phyloP scores from a whole-genome alignment of 2,888 invertebrate species.

The Acrobasis consociella region DNA sequence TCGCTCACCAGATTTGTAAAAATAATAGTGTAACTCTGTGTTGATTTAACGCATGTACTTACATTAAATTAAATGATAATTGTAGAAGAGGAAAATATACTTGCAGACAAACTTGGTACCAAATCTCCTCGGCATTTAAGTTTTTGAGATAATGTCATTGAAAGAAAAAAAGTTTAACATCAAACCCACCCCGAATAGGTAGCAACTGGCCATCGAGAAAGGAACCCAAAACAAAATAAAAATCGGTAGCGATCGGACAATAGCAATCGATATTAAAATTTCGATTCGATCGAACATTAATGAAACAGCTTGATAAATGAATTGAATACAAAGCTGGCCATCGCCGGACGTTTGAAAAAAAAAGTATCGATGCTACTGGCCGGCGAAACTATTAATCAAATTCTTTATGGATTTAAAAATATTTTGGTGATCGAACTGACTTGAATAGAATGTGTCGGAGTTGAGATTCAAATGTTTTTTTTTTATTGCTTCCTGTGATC shows the following conservation, averaged over 20 bases:
- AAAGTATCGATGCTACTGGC: constrained; percentile 61
- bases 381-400: constrained; percentile 70
- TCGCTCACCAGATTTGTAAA: no score
- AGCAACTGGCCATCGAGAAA: constrained; percentile 11
- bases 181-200: constrained; percentile 6
- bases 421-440: constrained; percentile 22
- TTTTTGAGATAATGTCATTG: not conserved
- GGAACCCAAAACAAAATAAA: constrained; percentile 19
- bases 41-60: no score
- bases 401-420: constrained; percentile 48
- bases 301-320: constrained; percentile 63
- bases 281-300: constrained; percentile 53
- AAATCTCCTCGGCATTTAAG: not conserved
- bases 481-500: constrained; percentile 31
- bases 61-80: not conserved
- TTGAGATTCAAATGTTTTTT: constrained; percentile 6
- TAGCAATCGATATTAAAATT: constrained; percentile 36
- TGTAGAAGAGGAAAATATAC: no score
- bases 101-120: no score
- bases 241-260: constrained; percentile 20
- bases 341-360: constrained; percentile 57
- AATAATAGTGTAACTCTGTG: no score
- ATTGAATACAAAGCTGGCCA: constrained; percentile 51
- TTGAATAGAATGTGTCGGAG: constrained; percentile 4
- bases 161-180: constrained; percentile 4